Percentiles rank a stretch among this genome's conserved stretches.
These are phyloP conservation scores for Styela plicata DNA, from an alignment of 23 tunicate genomes.

Conservation along the genomic window DNA sequence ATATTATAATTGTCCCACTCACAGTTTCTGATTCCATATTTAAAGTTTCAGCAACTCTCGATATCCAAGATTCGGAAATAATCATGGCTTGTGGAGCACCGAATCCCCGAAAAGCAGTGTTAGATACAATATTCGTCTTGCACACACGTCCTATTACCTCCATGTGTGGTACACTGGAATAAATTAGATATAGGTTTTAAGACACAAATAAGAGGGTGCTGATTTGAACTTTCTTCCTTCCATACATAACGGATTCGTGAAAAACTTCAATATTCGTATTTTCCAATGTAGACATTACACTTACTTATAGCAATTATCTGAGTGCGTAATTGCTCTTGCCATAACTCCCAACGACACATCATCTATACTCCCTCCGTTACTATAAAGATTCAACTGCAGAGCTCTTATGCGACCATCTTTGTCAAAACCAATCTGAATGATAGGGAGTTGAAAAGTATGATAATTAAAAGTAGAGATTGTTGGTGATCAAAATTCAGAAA, in stretches of 20 bases:
- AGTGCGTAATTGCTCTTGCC: neutral
- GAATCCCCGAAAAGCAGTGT: constrained; percentile 47
- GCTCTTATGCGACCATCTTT: constrained; percentile 28
- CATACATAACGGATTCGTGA: no score
- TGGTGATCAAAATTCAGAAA: no score
- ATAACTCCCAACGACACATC: constrained; percentile 26
- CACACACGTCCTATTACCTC: constrained; percentile 32
- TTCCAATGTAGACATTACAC: no score
- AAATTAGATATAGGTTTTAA: neutral
- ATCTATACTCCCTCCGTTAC: constrained; percentile 34
- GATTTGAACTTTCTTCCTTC: neutral
- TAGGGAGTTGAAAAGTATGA: no score
- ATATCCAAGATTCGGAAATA: constrained; percentile 34
- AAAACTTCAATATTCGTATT: no score
- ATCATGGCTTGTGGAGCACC: constrained; percentile 32
- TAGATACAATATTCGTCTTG: constrained; percentile 33
- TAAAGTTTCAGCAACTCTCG: constrained; percentile 19
- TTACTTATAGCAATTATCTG: constrained; percentile 43
- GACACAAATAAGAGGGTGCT: no score
- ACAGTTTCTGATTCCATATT: constrained; percentile 26
- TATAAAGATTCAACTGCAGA: constrained; percentile 12
- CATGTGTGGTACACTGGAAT: constrained; percentile 37
- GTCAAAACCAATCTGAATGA: constrained; percentile 34
- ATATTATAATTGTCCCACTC: no score
- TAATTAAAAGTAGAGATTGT: no score